Conservation (phyloP, 2,888 invertebrate genomes). For the Agrotis segetum region DNA sequence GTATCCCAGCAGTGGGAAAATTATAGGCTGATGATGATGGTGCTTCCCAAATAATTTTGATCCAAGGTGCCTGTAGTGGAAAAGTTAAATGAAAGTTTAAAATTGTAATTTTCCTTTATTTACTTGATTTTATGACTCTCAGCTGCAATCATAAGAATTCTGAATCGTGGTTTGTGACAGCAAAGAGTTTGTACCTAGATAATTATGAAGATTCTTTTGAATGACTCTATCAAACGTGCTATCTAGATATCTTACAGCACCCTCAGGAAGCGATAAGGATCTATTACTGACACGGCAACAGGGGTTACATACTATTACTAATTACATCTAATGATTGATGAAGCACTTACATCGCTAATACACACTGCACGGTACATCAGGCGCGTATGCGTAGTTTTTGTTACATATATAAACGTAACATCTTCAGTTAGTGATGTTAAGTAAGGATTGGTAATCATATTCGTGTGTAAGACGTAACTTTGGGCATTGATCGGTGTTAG, state of each 20-base stretch:
- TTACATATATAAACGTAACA: conserved; percentile 44
- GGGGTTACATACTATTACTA: conserved; percentile 42
- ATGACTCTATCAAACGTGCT: not conserved
- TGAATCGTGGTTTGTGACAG: too few relatives aligned
- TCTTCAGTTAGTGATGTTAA: conserved; percentile 33
- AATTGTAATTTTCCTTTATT: too few relatives aligned
- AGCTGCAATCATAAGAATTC: too few relatives aligned
- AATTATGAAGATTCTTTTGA: not conserved
- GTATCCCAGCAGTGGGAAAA: too few relatives aligned
- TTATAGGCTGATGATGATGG: too few relatives aligned
- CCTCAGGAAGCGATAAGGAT: conserved; percentile 41
- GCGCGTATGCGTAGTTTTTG: conserved; percentile 26
- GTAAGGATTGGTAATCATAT: conserved; percentile 41
- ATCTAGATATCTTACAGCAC: conserved; percentile 16
- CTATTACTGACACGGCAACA: too few relatives aligned
- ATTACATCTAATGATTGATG: conserved; percentile 46
- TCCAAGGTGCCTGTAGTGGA: too few relatives aligned
- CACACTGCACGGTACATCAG: conserved; percentile 56
- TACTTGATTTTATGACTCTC: too few relatives aligned
- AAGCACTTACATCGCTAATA: conserved; percentile 48
- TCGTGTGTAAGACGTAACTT: conserved; percentile 29
- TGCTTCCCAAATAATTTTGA: too few relatives aligned
- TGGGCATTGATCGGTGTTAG: not conserved
- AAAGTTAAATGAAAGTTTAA: too few relatives aligned
- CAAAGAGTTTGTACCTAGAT: not conserved